Conservation (phyloP, 2,797 vertebrate genomes). For the Avahi laniger region DNA sequence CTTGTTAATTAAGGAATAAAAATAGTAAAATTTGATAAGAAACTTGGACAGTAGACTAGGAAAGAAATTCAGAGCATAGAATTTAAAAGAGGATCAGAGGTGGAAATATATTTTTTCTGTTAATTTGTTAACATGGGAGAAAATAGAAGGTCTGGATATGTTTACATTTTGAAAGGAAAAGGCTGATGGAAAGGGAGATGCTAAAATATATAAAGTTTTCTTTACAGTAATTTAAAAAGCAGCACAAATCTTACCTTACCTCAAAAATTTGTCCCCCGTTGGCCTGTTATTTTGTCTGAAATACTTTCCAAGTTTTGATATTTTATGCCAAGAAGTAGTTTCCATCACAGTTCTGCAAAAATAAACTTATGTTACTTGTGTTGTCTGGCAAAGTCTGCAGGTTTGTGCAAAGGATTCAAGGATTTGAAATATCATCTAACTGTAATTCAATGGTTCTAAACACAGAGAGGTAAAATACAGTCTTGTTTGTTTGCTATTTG, state of each 20-base stretch:
- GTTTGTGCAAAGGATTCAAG: not conserved
- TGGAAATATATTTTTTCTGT: not conserved
- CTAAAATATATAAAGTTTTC: not conserved
- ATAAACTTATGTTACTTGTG: not conserved
- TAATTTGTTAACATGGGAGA: not conserved
- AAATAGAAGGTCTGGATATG: not conserved
- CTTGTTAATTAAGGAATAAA: not conserved
- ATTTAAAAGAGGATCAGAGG: not conserved
- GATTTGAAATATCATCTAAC: not conserved
- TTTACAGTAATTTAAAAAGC: not conserved
- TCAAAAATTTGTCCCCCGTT: not conserved
- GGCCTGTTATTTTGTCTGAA: slow-evolving; percentile 15
- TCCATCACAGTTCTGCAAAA: not conserved
- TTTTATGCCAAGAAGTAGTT: not conserved
- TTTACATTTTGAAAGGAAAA: not conserved
- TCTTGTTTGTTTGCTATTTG: not conserved
- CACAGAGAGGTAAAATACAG: not conserved
- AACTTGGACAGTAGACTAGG: not conserved
- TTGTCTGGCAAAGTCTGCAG: not conserved
- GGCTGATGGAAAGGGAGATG: not conserved
- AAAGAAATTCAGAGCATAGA: not conserved
- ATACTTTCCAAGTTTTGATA: not conserved
- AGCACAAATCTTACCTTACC: not conserved
- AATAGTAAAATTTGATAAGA: not conserved
- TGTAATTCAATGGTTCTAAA: not conserved